Percentiles rank a stretch among this genome's conserved stretches.
Conservation (phyloP, 2,888 invertebrate species). For the Perdita meconis region DNA sequence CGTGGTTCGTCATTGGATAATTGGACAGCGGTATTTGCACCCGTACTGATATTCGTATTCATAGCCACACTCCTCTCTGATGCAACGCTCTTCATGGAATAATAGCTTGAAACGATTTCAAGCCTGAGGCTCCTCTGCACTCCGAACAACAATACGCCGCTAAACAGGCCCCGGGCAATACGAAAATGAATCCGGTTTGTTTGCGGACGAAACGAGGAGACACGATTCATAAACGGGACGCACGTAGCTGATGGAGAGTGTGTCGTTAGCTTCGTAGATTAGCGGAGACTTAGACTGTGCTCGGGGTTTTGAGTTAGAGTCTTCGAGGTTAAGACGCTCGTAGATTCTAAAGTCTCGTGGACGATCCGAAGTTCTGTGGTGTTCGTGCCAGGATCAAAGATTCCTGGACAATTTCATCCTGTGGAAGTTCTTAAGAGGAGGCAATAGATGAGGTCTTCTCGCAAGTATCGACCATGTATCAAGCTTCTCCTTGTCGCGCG, state of each 20-base stretch:
- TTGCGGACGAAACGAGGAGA: not conserved
- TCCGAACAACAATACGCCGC: constrained; percentile 35
- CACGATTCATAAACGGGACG: not conserved
- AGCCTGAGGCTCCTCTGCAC: constrained; percentile 22
- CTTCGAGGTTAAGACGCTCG: too few species aligned
- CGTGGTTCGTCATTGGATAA: constrained; percentile 74
- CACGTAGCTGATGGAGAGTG: too few species aligned
- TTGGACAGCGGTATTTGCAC: constrained; percentile 68
- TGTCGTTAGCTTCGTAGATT: constrained; percentile 3
- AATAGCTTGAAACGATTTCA: constrained; percentile 63
- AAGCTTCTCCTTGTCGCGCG: too few species aligned
- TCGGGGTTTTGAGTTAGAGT: not conserved
- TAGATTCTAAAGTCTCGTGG: too few species aligned
- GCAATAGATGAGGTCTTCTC: too few species aligned
- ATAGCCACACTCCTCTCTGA: constrained; percentile 53
- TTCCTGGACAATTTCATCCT: too few species aligned
- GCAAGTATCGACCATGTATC: too few species aligned
- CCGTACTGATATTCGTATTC: constrained; percentile 62
- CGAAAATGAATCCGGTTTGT: constrained; percentile 31
- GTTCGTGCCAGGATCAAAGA: too few species aligned
- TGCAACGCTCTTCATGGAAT: constrained; percentile 69
- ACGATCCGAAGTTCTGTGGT: too few species aligned
- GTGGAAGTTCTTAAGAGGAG: too few species aligned
- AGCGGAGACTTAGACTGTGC: too few species aligned
- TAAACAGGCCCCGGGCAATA: constrained; percentile 37